Base-by-base conservation (phyloP, 35 echinoderm and acorn worm species). In the Holothuria glaberrima region DNA sequence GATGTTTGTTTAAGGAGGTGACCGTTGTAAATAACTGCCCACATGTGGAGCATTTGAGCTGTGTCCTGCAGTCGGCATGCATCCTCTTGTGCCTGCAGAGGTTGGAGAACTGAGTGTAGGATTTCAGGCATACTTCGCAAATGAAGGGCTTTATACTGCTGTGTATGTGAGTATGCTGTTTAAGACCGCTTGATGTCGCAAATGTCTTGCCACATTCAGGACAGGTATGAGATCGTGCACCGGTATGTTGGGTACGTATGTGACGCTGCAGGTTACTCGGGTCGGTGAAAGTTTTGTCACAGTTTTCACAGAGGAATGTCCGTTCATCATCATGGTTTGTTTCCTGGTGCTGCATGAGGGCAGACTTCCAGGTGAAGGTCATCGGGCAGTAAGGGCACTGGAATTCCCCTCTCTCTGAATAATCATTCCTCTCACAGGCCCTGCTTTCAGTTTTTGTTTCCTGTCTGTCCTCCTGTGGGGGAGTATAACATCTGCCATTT, bases 91-190 rank as follows among this genome's bases (percentile, higher is more conserved):
- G 96, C 5, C 96, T 90, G 56, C 96, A 98, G 14, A 98, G 82
- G 52, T 98, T 98, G 50, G 92, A 94, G 58, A 98, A 98, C 88
- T 98, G 96, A 6, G 96, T 98, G 93, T 98, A 98, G 0, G 96
- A 98, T 71, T 98, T 98, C 0, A 94, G 82, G 79, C 96, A 98
- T 26, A 98, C 96, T 76, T 98, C 96, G n/a, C 96, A 98, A 2
- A 90, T 98, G 75, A 98, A 98, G 12, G 96, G 96, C 57, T 98
- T 98, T 66, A 98, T 94, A 77, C 96, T 98, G 86, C 96, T 98
- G 59, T 98, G 96, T 14, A 98, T 98, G 82, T 98, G 96, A 1
- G 96, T 98, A 70, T 98, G 96, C 76, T 98, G 96, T 81, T 98
- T 98, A 70, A 98, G 73, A 30, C 96, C 96, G 48, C 96, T 98